phyloP scores from a whole-genome alignment of 1,140 invertebrate genomes.

The Lerema accius region DNA sequence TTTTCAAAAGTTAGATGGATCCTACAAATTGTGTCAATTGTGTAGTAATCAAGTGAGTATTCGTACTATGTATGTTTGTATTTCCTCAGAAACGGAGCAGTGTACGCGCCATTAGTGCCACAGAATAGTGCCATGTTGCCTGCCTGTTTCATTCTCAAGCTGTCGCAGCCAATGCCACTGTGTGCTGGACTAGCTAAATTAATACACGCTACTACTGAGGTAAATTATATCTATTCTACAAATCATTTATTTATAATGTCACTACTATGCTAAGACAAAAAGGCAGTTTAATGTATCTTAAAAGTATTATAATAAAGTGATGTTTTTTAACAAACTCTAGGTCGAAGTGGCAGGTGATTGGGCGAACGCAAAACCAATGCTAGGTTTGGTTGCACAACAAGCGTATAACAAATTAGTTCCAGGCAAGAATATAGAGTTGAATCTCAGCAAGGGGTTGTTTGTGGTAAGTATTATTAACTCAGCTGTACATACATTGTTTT shows the following conservation, averaged over 20 bases:
- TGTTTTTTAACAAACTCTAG: too few species aligned
- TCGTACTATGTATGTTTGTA: not conserved
- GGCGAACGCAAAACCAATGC: conserved; percentile 85
- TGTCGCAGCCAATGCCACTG: conserved; percentile 94
- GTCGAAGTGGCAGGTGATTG: conserved; percentile 88
- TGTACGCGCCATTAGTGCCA: conserved; percentile 90
- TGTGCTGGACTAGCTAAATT: conserved; percentile 88
- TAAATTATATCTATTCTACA: too few species aligned
- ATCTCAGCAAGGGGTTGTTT: conserved; percentile 89
- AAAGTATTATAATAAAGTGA: too few species aligned
- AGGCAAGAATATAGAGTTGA: conserved; percentile 85
- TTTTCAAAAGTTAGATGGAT: too few species aligned
- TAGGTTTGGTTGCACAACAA: conserved; percentile 90
- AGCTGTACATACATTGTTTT: not conserved
- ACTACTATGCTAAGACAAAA: too few species aligned
- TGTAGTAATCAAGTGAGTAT: too few species aligned
- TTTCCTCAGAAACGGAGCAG: conserved; percentile 84
- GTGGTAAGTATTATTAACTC: conserved; percentile 87
- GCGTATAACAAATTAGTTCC: conserved; percentile 83
- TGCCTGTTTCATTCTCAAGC: conserved; percentile 94
- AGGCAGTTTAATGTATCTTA: too few species aligned
- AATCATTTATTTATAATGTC: too few species aligned
- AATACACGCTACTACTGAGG: conserved; percentile 85
- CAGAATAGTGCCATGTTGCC: conserved; percentile 94
- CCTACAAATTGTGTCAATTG: too few species aligned